Conservation (phyloP, 2,888 invertebrate genomes). For the Brenthis daphne region DNA sequence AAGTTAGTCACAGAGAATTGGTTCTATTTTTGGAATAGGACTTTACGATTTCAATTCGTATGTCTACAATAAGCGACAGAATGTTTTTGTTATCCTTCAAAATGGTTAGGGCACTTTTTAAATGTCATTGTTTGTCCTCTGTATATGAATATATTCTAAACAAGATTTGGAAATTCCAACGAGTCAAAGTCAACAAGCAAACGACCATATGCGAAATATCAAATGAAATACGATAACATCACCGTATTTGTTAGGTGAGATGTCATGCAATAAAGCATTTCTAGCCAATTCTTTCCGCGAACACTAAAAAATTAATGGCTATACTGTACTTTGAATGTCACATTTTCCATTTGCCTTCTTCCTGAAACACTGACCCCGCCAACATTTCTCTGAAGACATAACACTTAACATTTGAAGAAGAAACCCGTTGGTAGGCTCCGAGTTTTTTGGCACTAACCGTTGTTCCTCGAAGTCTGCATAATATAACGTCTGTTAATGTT, state of each 20-base stretch:
- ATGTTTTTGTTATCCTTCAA: neutral
- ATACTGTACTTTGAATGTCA: constrained; percentile 17
- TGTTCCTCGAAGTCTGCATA: constrained; percentile 26
- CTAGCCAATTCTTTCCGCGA: constrained; percentile 19
- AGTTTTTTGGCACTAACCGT: constrained; percentile 22
- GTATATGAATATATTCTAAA: neutral
- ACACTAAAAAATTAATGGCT: constrained; percentile 3
- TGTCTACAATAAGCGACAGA: neutral
- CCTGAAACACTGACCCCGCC: constrained; percentile 40
- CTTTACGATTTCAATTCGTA: neutral
- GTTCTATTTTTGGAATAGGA: constrained; percentile 9
- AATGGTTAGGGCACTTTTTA: no score
- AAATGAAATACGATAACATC: constrained; percentile 9
- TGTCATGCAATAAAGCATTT: constrained; percentile 20
- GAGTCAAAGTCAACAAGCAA: neutral
- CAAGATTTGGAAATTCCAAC: constrained; percentile 1
- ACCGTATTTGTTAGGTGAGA: constrained; percentile 8
- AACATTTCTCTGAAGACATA: constrained; percentile 43
- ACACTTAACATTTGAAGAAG: constrained; percentile 32
- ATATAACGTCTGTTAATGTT: constrained; percentile 27
- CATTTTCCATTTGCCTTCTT: constrained; percentile 24
- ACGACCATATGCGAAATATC: neutral
- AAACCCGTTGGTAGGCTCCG: constrained; percentile 30
- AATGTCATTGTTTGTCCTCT: no score
- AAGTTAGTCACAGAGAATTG: constrained; percentile 7